Percentiles rank a stretch among this genome's conserved stretches.
phyloP scores from a whole-genome alignment of 2,797 vertebrate genomes.

The Pseudocheirus occidentalis region DNA sequence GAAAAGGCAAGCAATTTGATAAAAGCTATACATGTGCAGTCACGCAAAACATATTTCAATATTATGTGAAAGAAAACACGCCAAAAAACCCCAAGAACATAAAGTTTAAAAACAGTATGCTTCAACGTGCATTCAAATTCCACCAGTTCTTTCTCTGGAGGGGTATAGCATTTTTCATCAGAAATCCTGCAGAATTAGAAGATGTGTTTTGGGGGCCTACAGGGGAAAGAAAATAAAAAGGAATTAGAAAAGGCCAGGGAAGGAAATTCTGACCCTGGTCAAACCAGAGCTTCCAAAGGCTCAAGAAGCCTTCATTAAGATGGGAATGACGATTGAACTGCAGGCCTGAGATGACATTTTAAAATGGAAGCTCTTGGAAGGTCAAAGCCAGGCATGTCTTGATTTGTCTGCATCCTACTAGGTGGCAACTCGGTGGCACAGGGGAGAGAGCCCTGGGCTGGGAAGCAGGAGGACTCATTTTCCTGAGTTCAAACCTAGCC shows the following conservation, averaged over 20 bases:
- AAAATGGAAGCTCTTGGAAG: neutral
- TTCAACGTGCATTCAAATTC: neutral
- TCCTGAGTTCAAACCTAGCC: neutral
- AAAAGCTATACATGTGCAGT: neutral
- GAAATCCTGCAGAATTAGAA: neutral
- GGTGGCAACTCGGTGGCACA: neutral
- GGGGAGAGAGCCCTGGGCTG: neutral
- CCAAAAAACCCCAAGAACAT: neutral
- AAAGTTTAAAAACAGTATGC: neutral
- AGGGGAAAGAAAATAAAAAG: neutral
- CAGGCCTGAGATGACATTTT: neutral
- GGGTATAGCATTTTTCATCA: neutral
- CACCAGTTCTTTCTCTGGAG: neutral
- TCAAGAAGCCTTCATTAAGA: neutral
- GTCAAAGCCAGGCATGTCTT: neutral
- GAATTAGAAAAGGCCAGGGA: neutral
- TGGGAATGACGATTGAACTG: accelerated
- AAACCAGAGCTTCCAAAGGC: neutral
- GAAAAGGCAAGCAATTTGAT: neutral
- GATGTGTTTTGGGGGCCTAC: too few relatives aligned
- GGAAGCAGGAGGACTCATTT: too few relatives aligned
- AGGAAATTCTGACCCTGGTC: neutral
- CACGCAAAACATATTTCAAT: neutral
- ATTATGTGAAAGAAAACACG: neutral
- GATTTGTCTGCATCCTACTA: neutral